These are phyloP conservation scores for Terebella lapidaria DNA, from an alignment of 2,888 invertebrate species.

Conservation along the genomic window DNA sequence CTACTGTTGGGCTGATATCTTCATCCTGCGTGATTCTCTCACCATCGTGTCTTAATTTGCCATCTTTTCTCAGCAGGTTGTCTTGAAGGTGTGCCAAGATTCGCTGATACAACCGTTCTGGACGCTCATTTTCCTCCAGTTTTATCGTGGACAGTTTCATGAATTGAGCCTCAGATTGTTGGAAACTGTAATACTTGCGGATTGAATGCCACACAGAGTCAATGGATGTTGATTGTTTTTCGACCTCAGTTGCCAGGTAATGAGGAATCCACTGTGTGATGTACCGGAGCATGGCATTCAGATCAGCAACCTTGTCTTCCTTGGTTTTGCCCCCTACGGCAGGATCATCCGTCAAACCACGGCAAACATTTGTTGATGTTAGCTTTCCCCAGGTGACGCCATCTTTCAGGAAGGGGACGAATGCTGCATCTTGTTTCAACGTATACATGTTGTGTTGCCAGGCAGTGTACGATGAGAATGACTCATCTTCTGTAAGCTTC, in stretches of 20 bases:
- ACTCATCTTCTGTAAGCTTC: no score
- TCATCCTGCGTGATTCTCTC: not conserved
- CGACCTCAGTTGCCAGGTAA: not conserved
- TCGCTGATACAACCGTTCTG: no score
- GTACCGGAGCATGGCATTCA: not conserved
- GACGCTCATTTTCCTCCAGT: not conserved
- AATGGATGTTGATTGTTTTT: not conserved
- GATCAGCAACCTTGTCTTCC: not conserved
- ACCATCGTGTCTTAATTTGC: not conserved
- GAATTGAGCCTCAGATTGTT: no score
- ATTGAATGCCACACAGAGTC: not conserved
- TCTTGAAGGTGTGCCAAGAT: no score
- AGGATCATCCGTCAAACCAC: not conserved
- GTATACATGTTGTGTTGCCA: not conserved
- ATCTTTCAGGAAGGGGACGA: not conserved
- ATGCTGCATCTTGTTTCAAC: not conserved
- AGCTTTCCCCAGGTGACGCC: not conserved
- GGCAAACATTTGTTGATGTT: not conserved
- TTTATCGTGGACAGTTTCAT: not conserved
- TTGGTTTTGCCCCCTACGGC: not conserved
- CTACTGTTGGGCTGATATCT: slow-evolving; percentile 1
- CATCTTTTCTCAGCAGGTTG: not conserved
- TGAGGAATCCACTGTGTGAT: slow-evolving; percentile 1
- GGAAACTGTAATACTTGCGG: not conserved
- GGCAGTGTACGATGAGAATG: not conserved